Evolutionary conservation across 2,888 invertebrate species (phyloP).

Genomic region (Polietes domitor): DNA sequence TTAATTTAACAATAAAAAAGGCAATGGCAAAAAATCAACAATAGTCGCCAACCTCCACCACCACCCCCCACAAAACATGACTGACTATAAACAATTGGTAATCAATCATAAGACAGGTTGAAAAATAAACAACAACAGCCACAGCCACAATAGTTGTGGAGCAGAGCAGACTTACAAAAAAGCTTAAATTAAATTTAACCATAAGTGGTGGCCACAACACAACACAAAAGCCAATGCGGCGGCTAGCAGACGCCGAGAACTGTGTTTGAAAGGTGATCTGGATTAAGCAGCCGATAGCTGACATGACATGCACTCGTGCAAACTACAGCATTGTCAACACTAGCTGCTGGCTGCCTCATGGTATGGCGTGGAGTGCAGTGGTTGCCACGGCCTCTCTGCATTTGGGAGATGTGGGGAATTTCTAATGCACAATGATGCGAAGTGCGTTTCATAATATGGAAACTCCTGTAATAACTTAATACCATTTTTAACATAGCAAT

Average conservation of each 20-base stretch:
- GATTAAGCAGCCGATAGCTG: slow-evolving; percentile 66
- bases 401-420: slow-evolving; percentile 16
- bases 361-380: no score
- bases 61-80: slow-evolving; percentile 39
- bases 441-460: slow-evolving; percentile 34
- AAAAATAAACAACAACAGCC: slow-evolving; percentile 31
- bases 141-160: slow-evolving; percentile 20
- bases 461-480: slow-evolving; percentile 56
- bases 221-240: slow-evolving; percentile 59
- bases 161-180: no score
- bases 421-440: slow-evolving; percentile 22
- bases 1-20: slow-evolving; percentile 54
- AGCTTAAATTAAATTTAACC: slow-evolving; percentile 75
- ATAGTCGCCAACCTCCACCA: slow-evolving; percentile 3
- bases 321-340: slow-evolving; percentile 71
- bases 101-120: slow-evolving; percentile 55
- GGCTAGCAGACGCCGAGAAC: slow-evolving; percentile 46
- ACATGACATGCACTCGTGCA: slow-evolving; percentile 65
- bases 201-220: slow-evolving; percentile 74
- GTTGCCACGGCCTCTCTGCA: not conserved
- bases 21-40: not conserved
- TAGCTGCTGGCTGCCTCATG: not conserved
- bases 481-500: slow-evolving; percentile 41
- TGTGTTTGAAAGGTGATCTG: slow-evolving; percentile 67
- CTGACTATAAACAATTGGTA: slow-evolving; percentile 54